Evolutionary conservation across 2,113 vertebrate genomes (phyloP), one percentile per base, ranked within the genome.

Genomic region (Semnopithecus entellus): DNA sequence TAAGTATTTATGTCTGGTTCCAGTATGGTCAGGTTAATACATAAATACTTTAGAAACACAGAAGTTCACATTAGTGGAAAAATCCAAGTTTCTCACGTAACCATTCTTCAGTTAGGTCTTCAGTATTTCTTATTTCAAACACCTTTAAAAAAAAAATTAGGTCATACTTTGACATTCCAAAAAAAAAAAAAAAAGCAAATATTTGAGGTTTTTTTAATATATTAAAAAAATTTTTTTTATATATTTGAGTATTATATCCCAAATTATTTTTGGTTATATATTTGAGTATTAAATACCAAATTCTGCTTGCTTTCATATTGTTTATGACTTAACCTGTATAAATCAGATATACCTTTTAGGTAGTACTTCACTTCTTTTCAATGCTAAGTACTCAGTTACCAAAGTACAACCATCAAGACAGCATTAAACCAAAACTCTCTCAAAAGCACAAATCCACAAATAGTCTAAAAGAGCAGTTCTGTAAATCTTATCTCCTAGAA

Each of bases 51-150:
- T 75, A 93, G 85, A 98, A 97, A 97, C 97, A 98, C 84, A 98
- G 92, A 97, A 93, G 96, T 98, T 98, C 97, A 97, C 98, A 98
- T 98, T 99, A 99, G 97, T 99, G 99, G 98, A 99, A 99, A 99
- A 99, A 99, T 94, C 99, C 99, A 25, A 99, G 99, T 98, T 99
- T 99, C 98, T 99, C 99, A 94, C 98, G 98, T 88, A 99, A 99
- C 99, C 99, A 99, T 88, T 99, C 99, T 98, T 99, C 99, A 79
- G 99, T 99, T 61, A 99, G 98, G 98, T 99, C 99, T 99, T 99
- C 99, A 4, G 99, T 99, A 98, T 99, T 99, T 96, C 99, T 99
- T 98, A 99, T 99, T 99, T 99, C 99, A 98, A 99, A 99, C 96
- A 99, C 99, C 99, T 99, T 98, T 81, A 73, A 95, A 52, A 61